These are phyloP conservation scores for Istiophorus platypterus DNA, from an alignment of 2,113 vertebrate species.

Conservation along the genomic window DNA sequence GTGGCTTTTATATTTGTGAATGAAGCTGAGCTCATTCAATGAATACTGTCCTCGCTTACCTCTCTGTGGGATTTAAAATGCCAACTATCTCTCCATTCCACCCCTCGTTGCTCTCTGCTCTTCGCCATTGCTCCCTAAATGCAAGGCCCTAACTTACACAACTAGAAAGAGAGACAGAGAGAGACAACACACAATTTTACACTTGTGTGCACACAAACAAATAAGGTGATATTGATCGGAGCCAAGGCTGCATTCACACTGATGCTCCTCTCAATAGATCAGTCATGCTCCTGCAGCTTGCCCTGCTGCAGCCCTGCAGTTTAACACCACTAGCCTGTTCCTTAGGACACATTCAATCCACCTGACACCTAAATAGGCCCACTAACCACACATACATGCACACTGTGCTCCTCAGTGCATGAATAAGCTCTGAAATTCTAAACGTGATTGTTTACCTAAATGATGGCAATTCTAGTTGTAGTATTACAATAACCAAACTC, in stretches of 20 bases:
- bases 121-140: slow-evolving; percentile 57
- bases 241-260: slow-evolving; percentile 68
- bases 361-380: slow-evolving; percentile 65
- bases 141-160: slow-evolving; percentile 66
- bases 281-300: slow-evolving; percentile 73
- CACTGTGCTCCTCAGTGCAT: slow-evolving; percentile 31
- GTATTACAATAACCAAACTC: slow-evolving; percentile 38
- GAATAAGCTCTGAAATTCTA: neutral
- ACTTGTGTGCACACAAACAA: slow-evolving; percentile 79
- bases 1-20: slow-evolving; percentile 72
- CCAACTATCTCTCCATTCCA: slow-evolving; percentile 65
- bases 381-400: slow-evolving; percentile 37
- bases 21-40: slow-evolving; percentile 56
- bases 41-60: slow-evolving; percentile 51
- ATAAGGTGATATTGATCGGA: slow-evolving; percentile 78
- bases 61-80: slow-evolving; percentile 63
- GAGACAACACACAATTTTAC: slow-evolving; percentile 78
- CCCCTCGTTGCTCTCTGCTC: slow-evolving; percentile 53
- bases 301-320: slow-evolving; percentile 69
- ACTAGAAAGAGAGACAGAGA: slow-evolving; percentile 57
- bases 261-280: slow-evolving; percentile 80
- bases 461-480: slow-evolving; percentile 16
- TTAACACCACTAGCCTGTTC: slow-evolving; percentile 71
- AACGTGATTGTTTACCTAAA: slow-evolving; percentile 50
- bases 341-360: slow-evolving; percentile 74